These are phyloP conservation scores for Galago senegalensis DNA, from an alignment of 2,797 vertebrate species.

Conservation along the genomic window DNA sequence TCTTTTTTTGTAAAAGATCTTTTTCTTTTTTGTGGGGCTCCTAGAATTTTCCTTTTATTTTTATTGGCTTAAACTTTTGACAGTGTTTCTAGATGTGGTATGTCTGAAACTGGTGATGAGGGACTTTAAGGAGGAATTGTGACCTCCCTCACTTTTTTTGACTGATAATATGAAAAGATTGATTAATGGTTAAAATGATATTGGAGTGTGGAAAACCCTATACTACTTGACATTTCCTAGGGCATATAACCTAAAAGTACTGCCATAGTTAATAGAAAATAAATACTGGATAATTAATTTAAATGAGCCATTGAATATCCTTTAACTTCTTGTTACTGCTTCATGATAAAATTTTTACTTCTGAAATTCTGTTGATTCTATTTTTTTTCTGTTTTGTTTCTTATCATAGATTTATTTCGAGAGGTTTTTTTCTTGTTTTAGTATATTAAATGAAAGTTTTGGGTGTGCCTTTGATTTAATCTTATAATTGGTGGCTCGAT, in stretches of 20 bases:
- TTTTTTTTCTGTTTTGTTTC: background rate
- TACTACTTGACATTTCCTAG: background rate
- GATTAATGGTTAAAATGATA: background rate
- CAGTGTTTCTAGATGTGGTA: background rate
- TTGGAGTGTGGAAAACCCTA: background rate
- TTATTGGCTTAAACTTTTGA: background rate
- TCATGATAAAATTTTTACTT: conserved; percentile 45
- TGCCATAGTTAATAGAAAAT: background rate
- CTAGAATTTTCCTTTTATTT: background rate
- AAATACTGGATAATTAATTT: conserved; percentile 52
- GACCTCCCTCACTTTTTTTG: background rate
- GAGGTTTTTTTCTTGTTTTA: background rate
- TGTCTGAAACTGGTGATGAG: background rate
- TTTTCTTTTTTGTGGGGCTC: background rate
- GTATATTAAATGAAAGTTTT: background rate
- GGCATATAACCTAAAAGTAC: background rate
- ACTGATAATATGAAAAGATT: background rate
- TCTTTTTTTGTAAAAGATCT: background rate
- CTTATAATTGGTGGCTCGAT: background rate
- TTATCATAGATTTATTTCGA: background rate
- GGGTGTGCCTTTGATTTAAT: background rate
- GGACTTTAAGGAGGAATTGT: background rate
- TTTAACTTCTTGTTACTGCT: conserved; percentile 43
- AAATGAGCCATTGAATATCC: background rate
- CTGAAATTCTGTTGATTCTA: background rate